These are phyloP conservation scores for Bubalus kerabau DNA, from an alignment of 2,113 vertebrate species.

Conservation along the genomic window DNA sequence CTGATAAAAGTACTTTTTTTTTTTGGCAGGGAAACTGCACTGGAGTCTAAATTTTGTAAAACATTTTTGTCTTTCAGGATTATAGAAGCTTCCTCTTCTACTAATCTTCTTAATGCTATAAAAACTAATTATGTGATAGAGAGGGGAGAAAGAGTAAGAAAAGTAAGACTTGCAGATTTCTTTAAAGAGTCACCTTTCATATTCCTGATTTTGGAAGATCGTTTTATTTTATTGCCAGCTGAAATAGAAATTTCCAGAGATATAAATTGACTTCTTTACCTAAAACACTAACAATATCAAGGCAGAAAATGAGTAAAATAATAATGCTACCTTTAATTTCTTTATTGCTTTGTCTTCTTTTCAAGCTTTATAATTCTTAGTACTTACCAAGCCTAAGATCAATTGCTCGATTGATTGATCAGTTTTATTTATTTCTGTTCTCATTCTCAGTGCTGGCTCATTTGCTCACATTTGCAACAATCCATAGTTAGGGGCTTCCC, in stretches of 20 bases:
- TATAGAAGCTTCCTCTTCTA: not conserved
- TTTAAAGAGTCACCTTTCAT: not conserved
- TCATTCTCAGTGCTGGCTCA: not conserved
- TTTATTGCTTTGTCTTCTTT: not conserved
- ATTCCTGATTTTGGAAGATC: not conserved
- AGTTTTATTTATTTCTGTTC: not conserved
- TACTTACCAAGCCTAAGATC: not conserved
- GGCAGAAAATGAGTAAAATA: not conserved
- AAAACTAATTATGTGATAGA: not conserved
- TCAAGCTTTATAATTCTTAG: not conserved
- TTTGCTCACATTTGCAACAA: not conserved
- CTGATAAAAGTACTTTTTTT: not conserved
- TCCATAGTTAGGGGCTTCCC: not conserved
- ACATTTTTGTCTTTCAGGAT: not conserved
- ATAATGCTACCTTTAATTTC: not conserved
- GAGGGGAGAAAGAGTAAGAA: not conserved
- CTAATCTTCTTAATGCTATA: not conserved
- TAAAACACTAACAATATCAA: not conserved
- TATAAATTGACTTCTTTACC: not conserved
- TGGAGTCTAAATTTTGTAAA: not conserved
- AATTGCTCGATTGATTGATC: rapidly evolving
- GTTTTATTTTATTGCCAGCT: not conserved
- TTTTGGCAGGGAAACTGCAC: not conserved
- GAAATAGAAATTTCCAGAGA: not conserved
- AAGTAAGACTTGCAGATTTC: not conserved